Conservation (phyloP, 2,888 invertebrate genomes). For the Trachelus stipa region DNA sequence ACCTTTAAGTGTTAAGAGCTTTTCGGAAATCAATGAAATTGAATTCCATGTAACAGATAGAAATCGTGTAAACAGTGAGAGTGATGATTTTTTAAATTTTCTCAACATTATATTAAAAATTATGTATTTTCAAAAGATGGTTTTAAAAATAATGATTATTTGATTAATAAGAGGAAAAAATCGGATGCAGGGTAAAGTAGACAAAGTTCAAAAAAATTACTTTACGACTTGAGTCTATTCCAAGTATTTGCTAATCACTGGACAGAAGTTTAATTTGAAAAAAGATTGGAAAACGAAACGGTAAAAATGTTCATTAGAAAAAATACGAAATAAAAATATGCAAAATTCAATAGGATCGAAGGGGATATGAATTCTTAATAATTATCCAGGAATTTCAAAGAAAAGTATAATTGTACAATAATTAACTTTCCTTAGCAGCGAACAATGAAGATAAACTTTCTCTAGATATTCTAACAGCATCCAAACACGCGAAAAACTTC, state of each 20-base stretch:
- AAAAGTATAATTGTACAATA: not conserved
- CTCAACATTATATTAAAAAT: no score
- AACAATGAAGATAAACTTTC: not conserved
- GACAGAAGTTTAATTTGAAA: not conserved
- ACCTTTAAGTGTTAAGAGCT: not conserved
- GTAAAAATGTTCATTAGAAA: not conserved
- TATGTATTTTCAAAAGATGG: not conserved
- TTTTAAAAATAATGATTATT: not conserved
- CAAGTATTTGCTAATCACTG: not conserved
- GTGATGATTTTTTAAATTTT: not conserved
- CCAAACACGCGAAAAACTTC: not conserved
- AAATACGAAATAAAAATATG: not conserved
- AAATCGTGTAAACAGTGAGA: not conserved
- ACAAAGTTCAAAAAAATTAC: not conserved
- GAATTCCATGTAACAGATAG: not conserved
- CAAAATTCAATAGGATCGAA: not conserved
- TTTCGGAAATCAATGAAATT: not conserved
- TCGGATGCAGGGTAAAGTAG: not conserved
- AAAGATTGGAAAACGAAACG: not conserved
- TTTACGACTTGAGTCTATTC: not conserved
- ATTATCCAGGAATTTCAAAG: not conserved
- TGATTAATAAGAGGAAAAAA: not conserved
- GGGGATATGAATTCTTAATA: not conserved
- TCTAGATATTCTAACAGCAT: not conserved
- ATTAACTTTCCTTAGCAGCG: not conserved